Base-by-base conservation (phyloP, 2,888 invertebrate genomes). In the Drosophila neutralis region DNA sequence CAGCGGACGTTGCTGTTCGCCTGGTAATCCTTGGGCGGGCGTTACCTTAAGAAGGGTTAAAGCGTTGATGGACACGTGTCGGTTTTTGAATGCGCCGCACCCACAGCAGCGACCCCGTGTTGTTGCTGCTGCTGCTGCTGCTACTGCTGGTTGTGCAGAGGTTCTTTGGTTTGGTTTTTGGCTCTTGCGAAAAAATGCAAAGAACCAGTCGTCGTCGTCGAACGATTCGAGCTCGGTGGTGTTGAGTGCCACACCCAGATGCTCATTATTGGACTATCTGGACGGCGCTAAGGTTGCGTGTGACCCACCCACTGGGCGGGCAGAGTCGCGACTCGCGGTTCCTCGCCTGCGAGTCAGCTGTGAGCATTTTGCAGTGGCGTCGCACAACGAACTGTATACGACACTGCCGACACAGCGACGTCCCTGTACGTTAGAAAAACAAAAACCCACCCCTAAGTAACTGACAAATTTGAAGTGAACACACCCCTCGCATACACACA, bases 41-140 rank as follows among this genome's bases (percentile, higher is more conserved):
- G 92, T 93, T 92, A 93, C 93, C 93, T 93, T 93, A 92, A 93
- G 93, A 93, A 93, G 93, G 93, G 92, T 92, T 92, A 93, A 92
- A 91, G 85, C 85, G 83, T 83, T 92, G 92, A 92, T 92, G 91
- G 92, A 93, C 92, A 92, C 91, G 92, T 92, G 93, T 92, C 92
- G 82, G 71, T 83, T 90, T 45, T 85, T 72, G 51, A 85, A 89
- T 70, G 78, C 71, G 78, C 68, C 70, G 77, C 73, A 63, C 52
- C 65, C 67, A 69, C 63, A 69, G 71, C 40, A n/a, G 45, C 54
- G 58, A 38, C 27, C 48, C 67, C 59, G 65, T 54, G 75, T 63
- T 60, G 49, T 64, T 42, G 38, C 69, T 56, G 56, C 52, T 40
- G 48, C 21, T 56, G 24, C 24, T 33, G 33, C 33, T 33, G 71